These are phyloP conservation scores for Amblyjoppa proteus DNA, from an alignment of 2,888 invertebrate genomes.

Conservation along the genomic window DNA sequence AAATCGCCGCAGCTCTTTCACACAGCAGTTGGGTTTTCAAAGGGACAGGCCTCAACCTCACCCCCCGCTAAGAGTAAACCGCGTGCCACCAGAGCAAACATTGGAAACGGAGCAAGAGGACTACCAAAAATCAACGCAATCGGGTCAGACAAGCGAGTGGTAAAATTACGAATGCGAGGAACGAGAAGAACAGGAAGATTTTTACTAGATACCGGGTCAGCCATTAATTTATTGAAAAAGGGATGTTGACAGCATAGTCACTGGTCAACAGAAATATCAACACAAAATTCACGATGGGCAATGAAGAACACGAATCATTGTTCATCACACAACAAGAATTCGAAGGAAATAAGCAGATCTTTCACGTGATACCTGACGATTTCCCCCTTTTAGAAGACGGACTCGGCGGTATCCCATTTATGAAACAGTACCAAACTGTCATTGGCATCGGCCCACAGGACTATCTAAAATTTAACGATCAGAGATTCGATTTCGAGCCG, in stretches of 20 bases:
- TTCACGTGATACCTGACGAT: conserved; percentile 35
- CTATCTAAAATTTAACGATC: not conserved
- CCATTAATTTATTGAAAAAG: not conserved
- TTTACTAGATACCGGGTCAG: conserved; percentile 6
- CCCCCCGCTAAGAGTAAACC: not conserved
- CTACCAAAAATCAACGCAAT: conserved; percentile 5
- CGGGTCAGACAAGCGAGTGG: conserved; percentile 11
- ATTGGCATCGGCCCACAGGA: conserved; percentile 24
- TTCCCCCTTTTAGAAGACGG: conserved; percentile 37
- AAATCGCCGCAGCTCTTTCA: not conserved
- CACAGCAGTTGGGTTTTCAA: conserved; percentile 14
- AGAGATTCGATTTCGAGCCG: not conserved
- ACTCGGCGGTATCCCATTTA: conserved; percentile 27
- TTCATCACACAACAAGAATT: conserved; percentile 20
- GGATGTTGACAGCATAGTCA: not conserved
- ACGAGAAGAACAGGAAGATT: conserved; percentile 15
- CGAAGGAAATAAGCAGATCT: conserved; percentile 6
- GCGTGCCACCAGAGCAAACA: not conserved
- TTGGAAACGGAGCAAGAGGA: not conserved
- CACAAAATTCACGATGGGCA: conserved; percentile 17
- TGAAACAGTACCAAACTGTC: conserved; percentile 25
- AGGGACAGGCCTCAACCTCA: not conserved
- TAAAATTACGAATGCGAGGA: conserved; percentile 12
- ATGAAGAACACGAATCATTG: conserved; percentile 18
- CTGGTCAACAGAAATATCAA: not conserved